A percentile compares a stretch with the other conserved stretches of the same genome.
phyloP scores from a whole-genome alignment of 2,797 vertebrate species.

The Sorex maritimensis region DNA sequence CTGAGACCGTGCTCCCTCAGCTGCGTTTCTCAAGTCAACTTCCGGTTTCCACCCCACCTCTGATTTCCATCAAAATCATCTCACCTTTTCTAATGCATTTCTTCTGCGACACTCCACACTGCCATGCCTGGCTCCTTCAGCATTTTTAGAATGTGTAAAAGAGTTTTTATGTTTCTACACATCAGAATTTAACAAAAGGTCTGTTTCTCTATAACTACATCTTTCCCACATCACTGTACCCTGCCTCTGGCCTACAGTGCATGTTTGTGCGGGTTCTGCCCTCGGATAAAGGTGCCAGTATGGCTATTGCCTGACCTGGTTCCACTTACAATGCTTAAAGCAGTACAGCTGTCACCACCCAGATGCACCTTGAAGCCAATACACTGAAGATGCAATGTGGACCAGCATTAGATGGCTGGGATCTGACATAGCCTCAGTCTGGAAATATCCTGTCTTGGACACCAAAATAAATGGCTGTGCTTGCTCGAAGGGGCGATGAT shows the following conservation, averaged over 20 bases:
- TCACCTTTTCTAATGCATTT: not conserved
- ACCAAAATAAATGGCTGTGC: not conserved
- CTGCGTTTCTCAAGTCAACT: not conserved
- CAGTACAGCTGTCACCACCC: not conserved
- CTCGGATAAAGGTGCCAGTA: not conserved
- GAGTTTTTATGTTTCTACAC: not conserved
- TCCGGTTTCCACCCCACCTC: not conserved
- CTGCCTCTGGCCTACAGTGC: not conserved
- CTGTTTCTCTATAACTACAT: not conserved
- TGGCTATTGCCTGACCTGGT: not conserved
- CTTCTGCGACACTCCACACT: not conserved
- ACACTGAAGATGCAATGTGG: not conserved
- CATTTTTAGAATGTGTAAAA: not conserved
- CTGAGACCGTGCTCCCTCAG: not conserved
- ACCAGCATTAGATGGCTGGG: not conserved
- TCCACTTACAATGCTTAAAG: not conserved
- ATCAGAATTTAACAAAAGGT: conserved; percentile 9
- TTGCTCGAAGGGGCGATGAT: not conserved
- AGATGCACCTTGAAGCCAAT: not conserved
- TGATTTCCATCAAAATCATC: not conserved
- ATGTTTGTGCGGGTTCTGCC: not conserved
- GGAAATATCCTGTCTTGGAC: not conserved
- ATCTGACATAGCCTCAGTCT: not conserved
- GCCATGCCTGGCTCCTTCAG: not conserved
- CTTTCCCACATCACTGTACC: not conserved